Percentiles rank a stretch among this genome's conserved stretches.
Evolutionary conservation across 2,888 invertebrate species (phyloP).

Genomic region (Dryocosmus kuriphilus): DNA sequence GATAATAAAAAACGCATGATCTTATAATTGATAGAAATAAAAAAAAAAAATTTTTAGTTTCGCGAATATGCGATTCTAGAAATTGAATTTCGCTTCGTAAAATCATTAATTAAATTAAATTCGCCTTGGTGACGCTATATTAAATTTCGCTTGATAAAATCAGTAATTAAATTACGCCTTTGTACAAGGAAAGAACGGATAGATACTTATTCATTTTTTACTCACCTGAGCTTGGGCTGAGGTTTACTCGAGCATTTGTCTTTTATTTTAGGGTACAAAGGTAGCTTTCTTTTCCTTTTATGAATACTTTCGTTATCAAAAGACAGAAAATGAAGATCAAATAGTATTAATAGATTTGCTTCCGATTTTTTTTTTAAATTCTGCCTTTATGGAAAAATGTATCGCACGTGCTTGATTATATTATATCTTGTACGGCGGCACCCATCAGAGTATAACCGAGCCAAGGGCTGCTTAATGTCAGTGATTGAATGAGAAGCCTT

Average conservation of each 20-base stretch:
- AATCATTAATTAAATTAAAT: constrained; percentile 7
- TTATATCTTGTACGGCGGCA: too few relatives aligned
- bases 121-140: too few relatives aligned
- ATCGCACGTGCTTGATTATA: too few relatives aligned
- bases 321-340: background rate
- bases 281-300: constrained; percentile 1
- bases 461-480: too few relatives aligned
- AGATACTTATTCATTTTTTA: constrained; percentile 72
- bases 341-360: background rate
- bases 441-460: too few relatives aligned
- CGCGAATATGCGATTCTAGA: constrained; percentile 7
- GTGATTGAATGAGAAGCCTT: too few relatives aligned
- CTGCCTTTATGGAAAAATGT: too few relatives aligned
- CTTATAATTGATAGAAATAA: constrained; percentile 5
- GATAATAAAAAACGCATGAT: constrained; percentile 22
- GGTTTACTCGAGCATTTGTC: constrained; percentile 73
- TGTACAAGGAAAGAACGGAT: constrained; percentile 71
- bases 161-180: constrained; percentile 25
- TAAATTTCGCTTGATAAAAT: constrained; percentile 29
- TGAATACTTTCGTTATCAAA: background rate
- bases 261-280: constrained; percentile 42
- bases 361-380: too few relatives aligned
- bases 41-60: background rate
- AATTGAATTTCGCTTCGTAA: constrained; percentile 17
- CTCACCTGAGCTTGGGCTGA: constrained; percentile 74